A percentile compares a stretch with the other conserved stretches of the same genome.
These are phyloP conservation scores for Gymnogyps californianus DNA, from an alignment of 2,113 vertebrate species.

Conservation along the genomic window DNA sequence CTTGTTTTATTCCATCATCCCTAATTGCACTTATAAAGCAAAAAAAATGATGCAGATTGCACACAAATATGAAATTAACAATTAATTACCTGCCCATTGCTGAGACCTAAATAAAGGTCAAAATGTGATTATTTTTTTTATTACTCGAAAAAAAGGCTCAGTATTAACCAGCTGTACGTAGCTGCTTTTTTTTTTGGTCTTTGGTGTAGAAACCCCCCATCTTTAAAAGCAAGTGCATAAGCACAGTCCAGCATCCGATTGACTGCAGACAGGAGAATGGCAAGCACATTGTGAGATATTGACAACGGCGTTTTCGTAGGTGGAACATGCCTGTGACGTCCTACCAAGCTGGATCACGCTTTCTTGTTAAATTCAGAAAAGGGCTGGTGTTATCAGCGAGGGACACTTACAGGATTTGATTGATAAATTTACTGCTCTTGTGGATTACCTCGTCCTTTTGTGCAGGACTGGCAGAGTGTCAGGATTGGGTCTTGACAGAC, in stretches of 20 bases:
- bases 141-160: not conserved
- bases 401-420: constrained; percentile 58
- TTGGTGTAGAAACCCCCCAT: not conserved
- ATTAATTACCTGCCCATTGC: constrained; percentile 57
- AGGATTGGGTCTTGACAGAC: constrained; percentile 56
- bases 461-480: constrained; percentile 59
- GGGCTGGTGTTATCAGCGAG: constrained; percentile 33
- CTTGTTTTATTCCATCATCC: constrained; percentile 6
- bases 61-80: constrained; percentile 51
- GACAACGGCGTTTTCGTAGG: not conserved
- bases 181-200: not conserved
- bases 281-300: not conserved
- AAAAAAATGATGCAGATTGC: constrained; percentile 34
- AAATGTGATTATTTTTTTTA: constrained; percentile 34
- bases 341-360: not conserved
- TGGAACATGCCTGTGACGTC: not conserved
- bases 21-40: constrained; percentile 23
- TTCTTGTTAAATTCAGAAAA: constrained; percentile 37
- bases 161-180: not conserved
- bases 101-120: constrained; percentile 64
- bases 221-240: not conserved
- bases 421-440: constrained; percentile 65
- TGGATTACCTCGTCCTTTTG: constrained; percentile 64
- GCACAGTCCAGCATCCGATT: not conserved
- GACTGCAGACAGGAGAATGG: not conserved